Conservation (phyloP, 35 echinoderm and acorn worm genomes). For the Apostichopus californicus region DNA sequence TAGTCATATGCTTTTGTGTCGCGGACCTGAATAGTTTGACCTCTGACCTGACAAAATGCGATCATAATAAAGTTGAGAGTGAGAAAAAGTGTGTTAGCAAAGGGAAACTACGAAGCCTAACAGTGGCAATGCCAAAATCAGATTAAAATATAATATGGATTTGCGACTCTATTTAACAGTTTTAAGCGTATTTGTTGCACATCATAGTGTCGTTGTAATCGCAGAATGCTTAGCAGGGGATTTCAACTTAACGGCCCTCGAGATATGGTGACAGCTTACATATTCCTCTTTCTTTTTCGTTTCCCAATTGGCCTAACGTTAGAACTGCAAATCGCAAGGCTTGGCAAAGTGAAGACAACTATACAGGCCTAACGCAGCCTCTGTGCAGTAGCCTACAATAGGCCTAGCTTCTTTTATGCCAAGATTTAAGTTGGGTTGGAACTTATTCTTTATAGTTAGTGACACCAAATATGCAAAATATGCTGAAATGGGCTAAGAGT, state of each 20-base stretch:
- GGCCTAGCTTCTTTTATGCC: background rate
- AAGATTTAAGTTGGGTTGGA: background rate
- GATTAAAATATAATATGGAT: background rate
- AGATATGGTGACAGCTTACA: conserved; percentile 3
- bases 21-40: background rate
- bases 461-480: no score
- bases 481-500: no score
- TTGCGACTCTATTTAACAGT: background rate
- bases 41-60: background rate
- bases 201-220: background rate
- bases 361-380: no score
- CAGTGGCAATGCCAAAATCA: no score
- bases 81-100: background rate
- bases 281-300: background rate
- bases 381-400: no score
- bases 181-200: background rate
- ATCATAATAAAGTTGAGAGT: no score
- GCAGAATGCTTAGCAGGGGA: conserved; percentile 13
- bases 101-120: background rate
- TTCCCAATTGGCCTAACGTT: background rate
- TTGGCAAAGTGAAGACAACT: no score
- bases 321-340: no score
- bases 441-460: background rate
- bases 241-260: background rate
- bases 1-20: conserved; percentile 19